Evolutionary conservation across 2,113 vertebrate genomes (phyloP).

Genomic region (Perccottus glenii): DNA sequence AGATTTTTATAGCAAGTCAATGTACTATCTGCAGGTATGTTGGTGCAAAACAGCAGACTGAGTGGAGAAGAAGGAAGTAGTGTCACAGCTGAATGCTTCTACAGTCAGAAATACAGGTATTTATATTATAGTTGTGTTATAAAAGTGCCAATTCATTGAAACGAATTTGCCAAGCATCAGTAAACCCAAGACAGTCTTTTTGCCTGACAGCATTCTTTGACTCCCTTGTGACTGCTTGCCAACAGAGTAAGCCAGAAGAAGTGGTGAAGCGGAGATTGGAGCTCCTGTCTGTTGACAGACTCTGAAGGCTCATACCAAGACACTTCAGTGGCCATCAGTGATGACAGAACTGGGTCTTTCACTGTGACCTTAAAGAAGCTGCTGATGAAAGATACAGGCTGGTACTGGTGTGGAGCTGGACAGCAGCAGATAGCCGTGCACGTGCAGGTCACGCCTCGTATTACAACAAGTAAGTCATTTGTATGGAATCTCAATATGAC

Average conservation of each 20-base stretch:
- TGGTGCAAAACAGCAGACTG: slow-evolving; percentile 51
- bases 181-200: slow-evolving; percentile 8
- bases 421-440: slow-evolving; percentile 37
- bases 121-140: background rate
- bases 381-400: slow-evolving; percentile 52
- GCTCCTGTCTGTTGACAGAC: slow-evolving; percentile 64
- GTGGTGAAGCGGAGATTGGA: slow-evolving; percentile 76
- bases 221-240: slow-evolving; percentile 35
- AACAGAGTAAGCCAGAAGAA: slow-evolving; percentile 73
- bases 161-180: background rate
- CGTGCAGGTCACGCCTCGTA: slow-evolving; percentile 47
- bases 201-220: slow-evolving; percentile 18
- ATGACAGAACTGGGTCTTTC: slow-evolving; percentile 68
- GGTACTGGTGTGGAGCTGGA: slow-evolving; percentile 71
- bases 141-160: background rate
- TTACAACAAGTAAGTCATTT: slow-evolving; percentile 53
- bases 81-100: slow-evolving; percentile 66
- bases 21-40: slow-evolving; percentile 63
- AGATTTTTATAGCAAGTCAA: background rate
- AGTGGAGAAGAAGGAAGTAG: slow-evolving; percentile 69
- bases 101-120: slow-evolving; percentile 78
- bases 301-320: slow-evolving; percentile 58
- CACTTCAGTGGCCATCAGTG: slow-evolving; percentile 63
- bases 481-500: too few species aligned
- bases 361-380: slow-evolving; percentile 71